These are phyloP conservation scores for Thunnus albacares DNA, from an alignment of 2,797 vertebrate genomes.

Conservation along the genomic window DNA sequence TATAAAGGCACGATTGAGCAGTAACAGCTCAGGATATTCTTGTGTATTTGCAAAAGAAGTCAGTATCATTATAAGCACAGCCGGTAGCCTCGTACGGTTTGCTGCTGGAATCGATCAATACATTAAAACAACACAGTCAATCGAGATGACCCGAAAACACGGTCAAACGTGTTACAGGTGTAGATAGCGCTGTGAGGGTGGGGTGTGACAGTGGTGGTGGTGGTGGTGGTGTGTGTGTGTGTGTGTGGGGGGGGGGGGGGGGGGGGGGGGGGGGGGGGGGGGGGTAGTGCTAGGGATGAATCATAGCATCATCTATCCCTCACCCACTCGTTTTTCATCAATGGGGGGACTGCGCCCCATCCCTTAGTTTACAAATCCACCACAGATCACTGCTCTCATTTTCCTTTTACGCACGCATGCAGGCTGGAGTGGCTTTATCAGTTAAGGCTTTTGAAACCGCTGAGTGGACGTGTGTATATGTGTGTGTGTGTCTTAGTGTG, in stretches of 20 bases:
- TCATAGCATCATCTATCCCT: slow-evolving; percentile 70
- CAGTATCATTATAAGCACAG: neutral
- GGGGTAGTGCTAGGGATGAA: slow-evolving; percentile 63
- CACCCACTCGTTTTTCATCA: slow-evolving; percentile 69
- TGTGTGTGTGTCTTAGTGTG: no score
- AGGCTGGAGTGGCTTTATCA: slow-evolving; percentile 29
- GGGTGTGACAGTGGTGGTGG: slow-evolving; percentile 73
- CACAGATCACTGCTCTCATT: slow-evolving; percentile 21
- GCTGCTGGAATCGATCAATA: slow-evolving; percentile 33
- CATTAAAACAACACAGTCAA: slow-evolving; percentile 35
- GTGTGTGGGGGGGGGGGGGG: slow-evolving; percentile 60
- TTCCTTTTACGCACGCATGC: slow-evolving; percentile 55
- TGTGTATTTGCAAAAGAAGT: slow-evolving; percentile 6
- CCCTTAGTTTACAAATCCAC: slow-evolving; percentile 48
- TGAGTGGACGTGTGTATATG: no score
- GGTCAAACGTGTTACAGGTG: slow-evolving; percentile 80
- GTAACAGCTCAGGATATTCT: neutral
- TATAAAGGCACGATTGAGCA: neutral
- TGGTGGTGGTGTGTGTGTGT: neutral
- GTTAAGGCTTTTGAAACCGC: slow-evolving; percentile 10
- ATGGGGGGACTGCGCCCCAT: slow-evolving; percentile 62
- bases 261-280: slow-evolving; percentile 39
- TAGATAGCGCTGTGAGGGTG: slow-evolving; percentile 55
- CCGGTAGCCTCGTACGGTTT: neutral
- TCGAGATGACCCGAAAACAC: slow-evolving; percentile 67